phyloP scores from a whole-genome alignment of 1,140 invertebrate genomes.

The Propsilocerus akamusi region DNA sequence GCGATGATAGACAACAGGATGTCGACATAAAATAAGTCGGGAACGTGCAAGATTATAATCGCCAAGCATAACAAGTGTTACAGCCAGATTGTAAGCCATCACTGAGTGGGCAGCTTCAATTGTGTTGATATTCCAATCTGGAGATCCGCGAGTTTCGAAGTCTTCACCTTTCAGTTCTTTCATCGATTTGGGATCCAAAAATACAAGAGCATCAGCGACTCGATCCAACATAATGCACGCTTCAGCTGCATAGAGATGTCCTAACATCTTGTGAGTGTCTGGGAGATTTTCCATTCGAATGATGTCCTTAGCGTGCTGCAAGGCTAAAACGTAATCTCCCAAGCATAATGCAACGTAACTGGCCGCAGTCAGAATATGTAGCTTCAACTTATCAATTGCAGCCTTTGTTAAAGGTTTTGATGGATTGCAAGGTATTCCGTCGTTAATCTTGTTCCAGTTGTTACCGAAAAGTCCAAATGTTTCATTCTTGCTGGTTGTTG shows the following conservation, averaged over 20 bases:
- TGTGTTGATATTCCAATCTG: conserved; percentile 48
- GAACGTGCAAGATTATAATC: conserved; percentile 55
- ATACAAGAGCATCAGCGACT: conserved; percentile 64
- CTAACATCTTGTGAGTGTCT: conserved; percentile 45
- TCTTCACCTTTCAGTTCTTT: conserved; percentile 26
- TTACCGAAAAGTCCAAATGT: neutral
- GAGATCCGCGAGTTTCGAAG: conserved; percentile 10
- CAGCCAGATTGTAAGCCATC: conserved; percentile 63
- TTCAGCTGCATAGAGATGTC: conserved; percentile 77
- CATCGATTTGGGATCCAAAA: conserved; percentile 63
- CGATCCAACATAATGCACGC: conserved; percentile 67
- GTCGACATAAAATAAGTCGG: conserved; percentile 39
- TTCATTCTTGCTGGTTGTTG: neutral
- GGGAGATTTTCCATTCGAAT: conserved; percentile 18
- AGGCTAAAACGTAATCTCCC: conserved; percentile 64
- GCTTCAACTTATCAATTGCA: conserved; percentile 29
- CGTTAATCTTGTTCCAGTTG: conserved; percentile 18
- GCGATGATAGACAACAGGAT: conserved; percentile 38
- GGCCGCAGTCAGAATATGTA: conserved; percentile 54
- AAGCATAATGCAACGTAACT: conserved; percentile 72
- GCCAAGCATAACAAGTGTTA: conserved; percentile 53
- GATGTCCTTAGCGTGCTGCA: conserved; percentile 40
- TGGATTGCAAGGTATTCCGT: conserved; percentile 25
- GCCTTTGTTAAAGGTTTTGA: conserved; percentile 23
- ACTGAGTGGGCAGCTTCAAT: conserved; percentile 42